Conservation (phyloP, 2,113 vertebrate genomes). For the Ellobius talpinus region DNA sequence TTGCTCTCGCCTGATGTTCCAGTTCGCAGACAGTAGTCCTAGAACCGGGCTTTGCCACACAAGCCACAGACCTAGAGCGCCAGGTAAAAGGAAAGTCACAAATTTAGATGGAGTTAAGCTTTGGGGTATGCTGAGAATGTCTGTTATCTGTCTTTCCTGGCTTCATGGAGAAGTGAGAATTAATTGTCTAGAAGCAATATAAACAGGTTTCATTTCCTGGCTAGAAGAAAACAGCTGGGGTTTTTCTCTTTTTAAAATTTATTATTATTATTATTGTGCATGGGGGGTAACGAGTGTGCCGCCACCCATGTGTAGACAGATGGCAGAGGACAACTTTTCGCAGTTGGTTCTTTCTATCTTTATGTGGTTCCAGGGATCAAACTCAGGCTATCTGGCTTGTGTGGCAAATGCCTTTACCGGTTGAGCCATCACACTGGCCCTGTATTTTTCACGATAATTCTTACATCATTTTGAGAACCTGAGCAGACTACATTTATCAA, state of each 20-base stretch:
- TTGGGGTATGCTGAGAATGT: conserved; percentile 5
- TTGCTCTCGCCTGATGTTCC: not conserved
- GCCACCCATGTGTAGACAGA: too few species aligned
- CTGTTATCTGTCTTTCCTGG: not conserved
- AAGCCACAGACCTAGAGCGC: not conserved
- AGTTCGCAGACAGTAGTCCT: not conserved
- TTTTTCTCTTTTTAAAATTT: not conserved
- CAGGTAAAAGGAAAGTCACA: not conserved
- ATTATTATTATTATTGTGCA: not conserved
- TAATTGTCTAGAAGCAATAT: conserved; percentile 24
- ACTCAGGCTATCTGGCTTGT: not conserved
- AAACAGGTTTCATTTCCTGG: not conserved
- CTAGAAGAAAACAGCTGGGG: not conserved
- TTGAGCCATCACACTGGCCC: not conserved
- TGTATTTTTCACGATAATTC: not conserved
- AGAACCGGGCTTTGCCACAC: not conserved
- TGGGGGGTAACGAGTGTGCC: not conserved
- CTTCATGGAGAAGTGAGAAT: not conserved
- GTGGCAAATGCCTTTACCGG: not conserved
- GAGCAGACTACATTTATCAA: conserved; percentile 7
- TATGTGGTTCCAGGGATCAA: not conserved
- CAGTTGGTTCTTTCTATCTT: not conserved
- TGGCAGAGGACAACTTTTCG: not conserved
- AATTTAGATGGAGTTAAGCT: conserved; percentile 39
- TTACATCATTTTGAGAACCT: conserved; percentile 27